Conservation (phyloP, 2,113 vertebrate genomes). For the Lepisosteus osseus region DNA sequence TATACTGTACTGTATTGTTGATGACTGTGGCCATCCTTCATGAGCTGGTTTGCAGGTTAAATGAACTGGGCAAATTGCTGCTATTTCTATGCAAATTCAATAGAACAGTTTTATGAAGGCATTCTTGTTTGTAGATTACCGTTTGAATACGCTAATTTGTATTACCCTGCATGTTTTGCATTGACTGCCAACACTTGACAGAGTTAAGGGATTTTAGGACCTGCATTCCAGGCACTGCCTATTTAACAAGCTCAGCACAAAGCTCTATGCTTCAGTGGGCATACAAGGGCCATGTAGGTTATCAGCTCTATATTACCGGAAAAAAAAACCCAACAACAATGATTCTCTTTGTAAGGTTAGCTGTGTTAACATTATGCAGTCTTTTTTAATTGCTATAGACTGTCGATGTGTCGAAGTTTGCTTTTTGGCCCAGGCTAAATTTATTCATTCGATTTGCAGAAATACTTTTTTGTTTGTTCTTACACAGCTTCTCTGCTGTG, state of each 20-base stretch:
- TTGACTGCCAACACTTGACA: neutral
- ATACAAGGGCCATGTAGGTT: conserved; percentile 2
- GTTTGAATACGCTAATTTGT: neutral
- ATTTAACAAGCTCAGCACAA: neutral
- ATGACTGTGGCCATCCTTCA: neutral
- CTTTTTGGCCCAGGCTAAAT: too few species aligned
- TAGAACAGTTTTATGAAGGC: neutral
- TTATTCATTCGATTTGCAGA: too few species aligned
- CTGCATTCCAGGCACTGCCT: neutral
- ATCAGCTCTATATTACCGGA: neutral
- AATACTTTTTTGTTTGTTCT: too few species aligned
- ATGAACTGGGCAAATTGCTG: neutral
- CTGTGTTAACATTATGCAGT: too few species aligned
- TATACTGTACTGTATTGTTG: neutral
- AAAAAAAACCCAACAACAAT: neutral
- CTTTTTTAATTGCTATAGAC: too few species aligned
- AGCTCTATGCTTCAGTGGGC: neutral
- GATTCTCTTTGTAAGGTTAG: too few species aligned
- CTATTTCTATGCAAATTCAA: neutral
- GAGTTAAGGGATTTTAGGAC: neutral
- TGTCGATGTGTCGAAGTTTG: too few species aligned
- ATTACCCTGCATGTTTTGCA: neutral
- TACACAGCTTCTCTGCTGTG: too few species aligned
- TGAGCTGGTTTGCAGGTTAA: neutral
- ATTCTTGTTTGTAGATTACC: neutral